Evolutionary conservation across 2,113 vertebrate genomes (phyloP), one percentile per base, ranked within the genome.

Genomic region (Cryptotis parvus): DNA sequence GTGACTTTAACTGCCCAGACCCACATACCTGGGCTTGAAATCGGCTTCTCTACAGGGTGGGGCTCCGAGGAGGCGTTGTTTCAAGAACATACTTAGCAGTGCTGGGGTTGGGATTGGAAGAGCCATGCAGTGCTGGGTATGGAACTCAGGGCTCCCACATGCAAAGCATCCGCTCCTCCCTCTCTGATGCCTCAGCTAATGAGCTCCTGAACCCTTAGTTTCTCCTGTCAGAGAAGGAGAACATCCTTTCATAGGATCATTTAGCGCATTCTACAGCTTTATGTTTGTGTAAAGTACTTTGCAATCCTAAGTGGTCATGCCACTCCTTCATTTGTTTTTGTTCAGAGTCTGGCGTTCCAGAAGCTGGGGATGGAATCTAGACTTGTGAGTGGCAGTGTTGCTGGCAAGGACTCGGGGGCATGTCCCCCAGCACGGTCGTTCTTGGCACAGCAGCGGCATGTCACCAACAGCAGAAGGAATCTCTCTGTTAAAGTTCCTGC

Each of bases 291-390:
- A 84, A 75, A 88, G 29, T n/a, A 43, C 41, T 84, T 90, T 89
- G 29, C n/a, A 72, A 4, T 84, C 85, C 70, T 61, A 74, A 66
- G 26, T 55, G 68, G 52, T 76, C 8, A n/a, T 33, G 3, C 74
- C 55, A 10, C 10, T n/a, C 31, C 20, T 43, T 87, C 9, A 88
- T 80, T 77, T 39, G 2, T 77, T 84, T 82, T 16, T 3, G 92
- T 97, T 31, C 97, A 99, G 99, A 99, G 99, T 96, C 89, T 99
- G 63, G 98, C 94, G n/a, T 99, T 98, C 96, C 99, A 99, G 97
- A 99, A 99, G 96, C 88, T 99, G 84, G 99, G 99, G 3, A 99
- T 99, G 77, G 99, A 99, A 39, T 98, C 99, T 0, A 98, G 99
- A 12, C 98, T 99, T 1, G 94, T 98, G 8, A 98, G 98, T 35